A percentile compares a stretch with the other conserved stretches of the same genome.
These are phyloP conservation scores for Tipula lateralis DNA, from an alignment of 2,888 invertebrate species.

Conservation along the genomic window DNA sequence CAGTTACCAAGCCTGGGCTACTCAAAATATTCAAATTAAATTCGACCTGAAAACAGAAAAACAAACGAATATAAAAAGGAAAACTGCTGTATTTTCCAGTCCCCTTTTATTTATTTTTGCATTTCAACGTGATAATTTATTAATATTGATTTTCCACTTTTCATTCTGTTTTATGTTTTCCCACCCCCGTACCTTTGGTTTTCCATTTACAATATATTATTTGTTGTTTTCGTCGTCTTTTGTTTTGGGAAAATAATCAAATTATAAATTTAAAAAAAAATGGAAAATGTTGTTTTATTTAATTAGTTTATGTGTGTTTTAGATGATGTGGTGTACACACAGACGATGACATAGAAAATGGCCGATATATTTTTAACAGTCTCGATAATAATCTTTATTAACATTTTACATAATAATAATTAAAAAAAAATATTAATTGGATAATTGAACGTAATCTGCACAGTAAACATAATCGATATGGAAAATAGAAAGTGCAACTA, in stretches of 20 bases:
- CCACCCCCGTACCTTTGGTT: background rate
- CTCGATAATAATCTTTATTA: background rate
- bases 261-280: background rate
- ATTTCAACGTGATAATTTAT: conserved; percentile 19
- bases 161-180: background rate
- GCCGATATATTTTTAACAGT: background rate
- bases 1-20: background rate
- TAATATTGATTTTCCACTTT: background rate
- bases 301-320: background rate
- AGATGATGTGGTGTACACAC: background rate
- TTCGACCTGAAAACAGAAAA: background rate
- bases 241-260: background rate
- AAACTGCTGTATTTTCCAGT: background rate
- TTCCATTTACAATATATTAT: background rate
- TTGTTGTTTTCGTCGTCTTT: background rate
- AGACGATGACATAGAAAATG: background rate
- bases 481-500: background rate
- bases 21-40: background rate
- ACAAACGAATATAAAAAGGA: background rate
- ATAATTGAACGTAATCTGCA: background rate
- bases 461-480: background rate
- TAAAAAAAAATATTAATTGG: background rate
- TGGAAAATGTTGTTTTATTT: background rate
- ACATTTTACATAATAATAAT: background rate
- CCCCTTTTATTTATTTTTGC: background rate